Evolutionary conservation across 2,888 invertebrate species (phyloP), one percentile per base, ranked within the genome.

Genomic region (Thecophora atra): DNA sequence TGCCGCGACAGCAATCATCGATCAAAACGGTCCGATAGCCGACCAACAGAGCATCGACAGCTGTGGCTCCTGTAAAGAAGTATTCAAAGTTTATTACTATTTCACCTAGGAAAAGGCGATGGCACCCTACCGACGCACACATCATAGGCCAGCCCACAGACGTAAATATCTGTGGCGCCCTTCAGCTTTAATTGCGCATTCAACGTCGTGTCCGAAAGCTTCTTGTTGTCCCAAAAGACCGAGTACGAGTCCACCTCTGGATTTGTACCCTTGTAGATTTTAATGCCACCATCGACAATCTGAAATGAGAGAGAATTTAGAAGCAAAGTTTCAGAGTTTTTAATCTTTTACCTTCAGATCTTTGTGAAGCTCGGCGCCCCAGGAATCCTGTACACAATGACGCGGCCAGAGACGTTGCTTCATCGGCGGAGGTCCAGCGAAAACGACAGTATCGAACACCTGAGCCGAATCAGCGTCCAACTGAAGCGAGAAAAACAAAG

Each of bases 151-250:
- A 98, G 88, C 0, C 98, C 98, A 83, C 97, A 97, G 54, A 97
- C 93, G 86, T 95, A 97, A 78, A 98, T 94, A 84, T 98, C 97
- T 5, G 96, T 95, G 66, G 95, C 93, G 72, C 91, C 91, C 80
- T 92, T 91, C 86, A 91, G 88, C 73, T 93, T 91, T 72, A 98
- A 89, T 83, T 96, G 93, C 11, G 91, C 90, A 82, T 93, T 92
- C 60, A 98, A 89, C 15, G 93, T 92, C 6, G 98, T 98, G 84
- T 96, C 93, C 1, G 94, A 93, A 74, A 94, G 88, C 86, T 95
- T 96, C 87, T 95, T 94, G 88, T 99, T 99, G 88, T 99, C 98
- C 95, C 96, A 97, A 89, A 99, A 99, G 62, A 97, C 98, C 0
- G 98, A 98, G 87, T 99, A 99, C 1, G 97, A 97, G 87, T 99